Evolutionary conservation across 2,797 vertebrate genomes (phyloP), one percentile per base, ranked within the genome.

Genomic region (Micropoecilia bifurca): DNA sequence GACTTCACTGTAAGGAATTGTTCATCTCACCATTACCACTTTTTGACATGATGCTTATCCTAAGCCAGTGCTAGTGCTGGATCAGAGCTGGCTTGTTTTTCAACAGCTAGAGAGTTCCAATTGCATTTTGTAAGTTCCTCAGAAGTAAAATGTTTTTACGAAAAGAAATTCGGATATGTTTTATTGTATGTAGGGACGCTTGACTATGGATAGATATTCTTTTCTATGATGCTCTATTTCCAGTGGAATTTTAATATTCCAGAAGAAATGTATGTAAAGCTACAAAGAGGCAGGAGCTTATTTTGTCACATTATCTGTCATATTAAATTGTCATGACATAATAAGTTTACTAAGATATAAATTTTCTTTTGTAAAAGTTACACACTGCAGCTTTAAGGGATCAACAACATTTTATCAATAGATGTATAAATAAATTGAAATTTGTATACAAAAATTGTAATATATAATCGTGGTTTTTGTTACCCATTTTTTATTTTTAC

Each of bases 1-100:
- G 75, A 83, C 75, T 20, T 63, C 6, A 75, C 76, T 45, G 76
- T 16, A 75, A 80, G 48, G 74, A 83, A 84, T 76, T 28, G 83
- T 79, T 75, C 66, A 43, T n/a, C 66, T 69, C 66, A 43, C 22
- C 25, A 4, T 69, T 43, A n/a, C 66, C 39, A 43, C 39, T 43
- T 43, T 69, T 12, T 43, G 22, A 69, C 66, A 14, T n/a, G 36
- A 69, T 69, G 22, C 36, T 69, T 36, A 39, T 66, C 39, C 10
- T 41, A n/a, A 36, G 39, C 66, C 66, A 25, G 66, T 69, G 22
- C 39, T 14, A 69, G 22, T 0, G 10, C 10, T 69, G 66, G 66
- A n/a, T 69, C 22, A 43, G 12, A 66, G 63, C 16, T 43, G 39
- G 9, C 4, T 43, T 43, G 20, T 43, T 43, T 69, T 43, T 41